Conservation (phyloP, 2,113 vertebrate species). For the Menidia beryllina region DNA sequence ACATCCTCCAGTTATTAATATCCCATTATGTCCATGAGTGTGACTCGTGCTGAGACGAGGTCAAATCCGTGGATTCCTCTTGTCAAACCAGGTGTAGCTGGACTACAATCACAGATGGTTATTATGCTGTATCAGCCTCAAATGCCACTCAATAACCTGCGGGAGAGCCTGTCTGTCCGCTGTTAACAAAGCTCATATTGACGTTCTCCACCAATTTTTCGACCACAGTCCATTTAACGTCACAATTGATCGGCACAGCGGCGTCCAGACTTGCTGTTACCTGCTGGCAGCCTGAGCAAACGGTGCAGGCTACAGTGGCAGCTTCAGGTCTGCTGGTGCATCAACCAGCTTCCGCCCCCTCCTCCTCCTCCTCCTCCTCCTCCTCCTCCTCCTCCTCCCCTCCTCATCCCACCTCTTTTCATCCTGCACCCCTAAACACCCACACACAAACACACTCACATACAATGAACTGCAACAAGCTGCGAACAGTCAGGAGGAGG, state of each 20-base stretch:
- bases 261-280: slow-evolving; percentile 24
- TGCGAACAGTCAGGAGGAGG: neutral
- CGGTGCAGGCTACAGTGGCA: no score
- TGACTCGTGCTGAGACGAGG: neutral
- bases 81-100: slow-evolving; percentile 12
- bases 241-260: slow-evolving; percentile 46
- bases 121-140: slow-evolving; percentile 34
- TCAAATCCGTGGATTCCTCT: slow-evolving; percentile 2
- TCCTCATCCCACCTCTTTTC: neutral
- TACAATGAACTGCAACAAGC: slow-evolving; percentile 23
- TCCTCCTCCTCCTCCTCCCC: no score
- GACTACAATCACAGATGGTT: slow-evolving; percentile 34
- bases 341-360: slow-evolving; percentile 10
- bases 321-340: slow-evolving; percentile 16
- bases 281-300: slow-evolving; percentile 14
- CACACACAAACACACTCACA: neutral
- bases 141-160: slow-evolving; percentile 43
- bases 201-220: slow-evolving; percentile 30
- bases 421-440: slow-evolving; percentile 1
- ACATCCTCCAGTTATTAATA: neutral
- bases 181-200: slow-evolving; percentile 46
- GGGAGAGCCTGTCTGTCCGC: slow-evolving; percentile 55
- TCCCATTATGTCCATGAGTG: neutral
- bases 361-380: slow-evolving; percentile 28
- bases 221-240: slow-evolving; percentile 53